Conservation (phyloP, 1,140 invertebrate species). For the Aphelenchoides besseyi region DNA sequence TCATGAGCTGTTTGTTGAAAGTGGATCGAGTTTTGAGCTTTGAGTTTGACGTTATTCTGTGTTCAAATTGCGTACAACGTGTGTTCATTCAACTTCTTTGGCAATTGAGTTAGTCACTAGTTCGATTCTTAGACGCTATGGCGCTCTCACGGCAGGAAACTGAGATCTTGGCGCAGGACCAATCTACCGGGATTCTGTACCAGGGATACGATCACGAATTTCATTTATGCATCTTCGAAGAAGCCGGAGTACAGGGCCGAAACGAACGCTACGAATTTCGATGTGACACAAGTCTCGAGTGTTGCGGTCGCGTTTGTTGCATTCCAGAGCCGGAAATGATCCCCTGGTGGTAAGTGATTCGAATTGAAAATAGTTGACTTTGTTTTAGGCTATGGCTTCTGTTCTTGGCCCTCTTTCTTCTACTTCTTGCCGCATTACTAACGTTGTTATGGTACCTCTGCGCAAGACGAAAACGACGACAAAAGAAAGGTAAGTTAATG, state of each 20-base stretch:
- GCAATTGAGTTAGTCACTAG: background rate
- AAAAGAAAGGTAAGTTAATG: constrained; percentile 54
- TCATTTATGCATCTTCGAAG: constrained; percentile 45
- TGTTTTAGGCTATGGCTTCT: constrained; percentile 51
- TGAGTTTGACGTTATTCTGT: background rate
- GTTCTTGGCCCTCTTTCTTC: constrained; percentile 46
- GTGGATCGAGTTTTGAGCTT: background rate
- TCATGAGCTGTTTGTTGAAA: background rate
- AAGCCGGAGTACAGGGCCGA: constrained; percentile 35
- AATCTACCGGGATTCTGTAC: constrained; percentile 49
- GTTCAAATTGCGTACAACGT: background rate
- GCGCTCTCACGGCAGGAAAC: constrained; percentile 11
- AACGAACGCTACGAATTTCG: constrained; percentile 53
- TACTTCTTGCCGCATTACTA: constrained; percentile 42
- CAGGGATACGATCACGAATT: constrained; percentile 50
- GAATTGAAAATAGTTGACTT: background rate
- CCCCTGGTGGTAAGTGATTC: constrained; percentile 45
- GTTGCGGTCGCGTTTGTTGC: constrained; percentile 50
- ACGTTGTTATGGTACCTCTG: constrained; percentile 46
- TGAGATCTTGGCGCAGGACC: constrained; percentile 39
- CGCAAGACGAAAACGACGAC: constrained; percentile 42
- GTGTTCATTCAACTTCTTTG: background rate
- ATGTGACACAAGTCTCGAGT: constrained; percentile 42
- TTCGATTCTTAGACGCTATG: background rate
- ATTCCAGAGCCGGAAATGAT: constrained; percentile 33